Evolutionary conservation across 2,797 vertebrate species (phyloP), one percentile per base, ranked within the genome.

Genomic region (Rhinophrynus dorsalis): DNA sequence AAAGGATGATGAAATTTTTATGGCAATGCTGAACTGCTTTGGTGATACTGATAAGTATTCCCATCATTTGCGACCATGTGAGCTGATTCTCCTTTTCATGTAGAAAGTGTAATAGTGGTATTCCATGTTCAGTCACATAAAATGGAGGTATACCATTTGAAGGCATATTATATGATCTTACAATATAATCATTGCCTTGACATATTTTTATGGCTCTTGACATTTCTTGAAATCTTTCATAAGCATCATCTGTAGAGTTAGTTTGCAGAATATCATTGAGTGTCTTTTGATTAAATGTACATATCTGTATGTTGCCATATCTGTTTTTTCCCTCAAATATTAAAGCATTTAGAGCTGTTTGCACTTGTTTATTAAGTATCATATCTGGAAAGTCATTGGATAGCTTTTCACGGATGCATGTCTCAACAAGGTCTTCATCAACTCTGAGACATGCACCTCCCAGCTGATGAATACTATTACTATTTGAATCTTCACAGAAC

Each of bases 181-280:
- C 69, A 40, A 76, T 68, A 18, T 47, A 45, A 2, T 35, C 44
- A 18, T 24, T 67, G 9, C 38, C 69, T 55, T 73, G 58, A 59
- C 66, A 66, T 30, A 65, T 23, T 20, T 20, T 1, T 42, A 57
- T 48, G 23, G 56, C 59, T 61, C 21, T 44, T 5, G 29, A 55
- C 30, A 67, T 18, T 27, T 76, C 60, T 50, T 76, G 47, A 44
- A 76, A 74, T 1, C 29, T 69, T 42, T 65, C 50, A 35, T 8
- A 65, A 37, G 23, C 48, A n/a, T 38, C 32, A 38, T 61, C 40
- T 15, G 69, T 74, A 57, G 48, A 7, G 13, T 74, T 76, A 0
- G 33, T 65, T 55, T 65, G 69, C 47, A 76, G 52, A 57, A 69
- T 50, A 21, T 74, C 48, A n/a, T 68, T 74, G 20, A 50, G 6